These are phyloP conservation scores for Drosophila murphyi DNA, from an alignment of 1,140 invertebrate species.

Conservation along the genomic window DNA sequence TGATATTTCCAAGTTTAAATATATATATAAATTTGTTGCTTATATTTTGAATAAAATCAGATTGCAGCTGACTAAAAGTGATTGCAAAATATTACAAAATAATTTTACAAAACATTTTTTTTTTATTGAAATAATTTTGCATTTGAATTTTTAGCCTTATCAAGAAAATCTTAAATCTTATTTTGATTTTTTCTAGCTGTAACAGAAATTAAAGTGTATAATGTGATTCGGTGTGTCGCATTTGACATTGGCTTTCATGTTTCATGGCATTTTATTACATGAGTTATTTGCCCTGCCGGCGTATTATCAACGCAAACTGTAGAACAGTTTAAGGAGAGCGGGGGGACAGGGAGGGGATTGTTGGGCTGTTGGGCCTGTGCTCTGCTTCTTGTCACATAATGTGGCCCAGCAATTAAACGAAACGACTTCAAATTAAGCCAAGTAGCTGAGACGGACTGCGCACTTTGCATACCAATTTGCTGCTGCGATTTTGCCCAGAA, in stretches of 20 bases:
- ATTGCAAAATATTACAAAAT: too few species aligned
- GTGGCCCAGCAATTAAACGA: constrained; percentile 80
- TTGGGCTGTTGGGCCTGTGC: constrained; percentile 43
- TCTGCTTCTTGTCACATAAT: constrained; percentile 80
- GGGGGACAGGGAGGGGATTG: neutral
- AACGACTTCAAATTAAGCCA: constrained; percentile 78
- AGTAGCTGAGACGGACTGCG: constrained; percentile 58
- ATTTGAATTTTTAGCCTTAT: too few species aligned
- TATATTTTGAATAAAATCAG: too few species aligned
- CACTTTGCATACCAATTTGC: constrained; percentile 80
- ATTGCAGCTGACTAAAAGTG: too few species aligned
- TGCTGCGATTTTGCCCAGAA: constrained; percentile 39
- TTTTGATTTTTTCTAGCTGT: too few species aligned
- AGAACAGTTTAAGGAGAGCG: neutral
- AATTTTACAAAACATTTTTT: too few species aligned
- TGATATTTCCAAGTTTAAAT: too few species aligned
- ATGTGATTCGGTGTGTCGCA: neutral
- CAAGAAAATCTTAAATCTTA: too few species aligned
- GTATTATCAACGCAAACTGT: constrained; percentile 52
- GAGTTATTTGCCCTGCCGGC: constrained; percentile 65
- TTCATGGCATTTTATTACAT: constrained; percentile 70
- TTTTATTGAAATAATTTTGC: too few species aligned
- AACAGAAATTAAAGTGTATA: constrained; percentile 3
- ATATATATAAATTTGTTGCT: too few species aligned
- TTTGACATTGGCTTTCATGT: constrained; percentile 29